Percentiles rank a stretch among this genome's conserved stretches.
Evolutionary conservation across 2,113 vertebrate species (phyloP).

Genomic region (Epinephelus cyanopodus): DNA sequence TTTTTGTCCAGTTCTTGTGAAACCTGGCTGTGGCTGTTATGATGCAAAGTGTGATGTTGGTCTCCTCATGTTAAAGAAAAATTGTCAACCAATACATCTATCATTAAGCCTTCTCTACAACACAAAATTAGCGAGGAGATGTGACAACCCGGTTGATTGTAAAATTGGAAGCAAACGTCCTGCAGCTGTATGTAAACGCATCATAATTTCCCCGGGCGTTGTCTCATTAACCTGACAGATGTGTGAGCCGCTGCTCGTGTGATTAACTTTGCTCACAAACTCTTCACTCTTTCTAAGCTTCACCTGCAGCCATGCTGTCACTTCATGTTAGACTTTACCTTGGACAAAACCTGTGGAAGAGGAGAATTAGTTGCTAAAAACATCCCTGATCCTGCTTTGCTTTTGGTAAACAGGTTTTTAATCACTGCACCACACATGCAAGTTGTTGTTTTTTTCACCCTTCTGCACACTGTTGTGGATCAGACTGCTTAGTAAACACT

Average conservation of each 20-base stretch:
- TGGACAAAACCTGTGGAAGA: slow-evolving; percentile 62
- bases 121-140: slow-evolving; percentile 85
- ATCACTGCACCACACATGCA: slow-evolving; percentile 20
- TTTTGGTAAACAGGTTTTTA: slow-evolving; percentile 38
- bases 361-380: slow-evolving; percentile 32
- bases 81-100: slow-evolving; percentile 76
- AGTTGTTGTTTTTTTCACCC: not conserved
- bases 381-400: not conserved
- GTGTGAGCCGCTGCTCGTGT: slow-evolving; percentile 83
- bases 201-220: slow-evolving; percentile 90
- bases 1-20: slow-evolving; percentile 43
- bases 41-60: slow-evolving; percentile 2
- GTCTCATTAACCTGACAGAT: slow-evolving; percentile 94
- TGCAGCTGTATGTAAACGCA: slow-evolving; percentile 91
- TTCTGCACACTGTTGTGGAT: slow-evolving; percentile 14
- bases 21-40: slow-evolving; percentile 33
- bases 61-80: slow-evolving; percentile 5
- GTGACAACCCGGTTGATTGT: slow-evolving; percentile 87
- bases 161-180: slow-evolving; percentile 90
- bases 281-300: slow-evolving; percentile 81
- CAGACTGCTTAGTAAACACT: slow-evolving; percentile 10
- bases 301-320: slow-evolving; percentile 89
- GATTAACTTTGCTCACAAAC: slow-evolving; percentile 84
- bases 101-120: slow-evolving; percentile 71
- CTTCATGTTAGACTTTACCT: slow-evolving; percentile 81